Evolutionary conservation across 2,888 invertebrate species (phyloP), one percentile per base, ranked within the genome.

Genomic region (Dinocampus coccinellae): DNA sequence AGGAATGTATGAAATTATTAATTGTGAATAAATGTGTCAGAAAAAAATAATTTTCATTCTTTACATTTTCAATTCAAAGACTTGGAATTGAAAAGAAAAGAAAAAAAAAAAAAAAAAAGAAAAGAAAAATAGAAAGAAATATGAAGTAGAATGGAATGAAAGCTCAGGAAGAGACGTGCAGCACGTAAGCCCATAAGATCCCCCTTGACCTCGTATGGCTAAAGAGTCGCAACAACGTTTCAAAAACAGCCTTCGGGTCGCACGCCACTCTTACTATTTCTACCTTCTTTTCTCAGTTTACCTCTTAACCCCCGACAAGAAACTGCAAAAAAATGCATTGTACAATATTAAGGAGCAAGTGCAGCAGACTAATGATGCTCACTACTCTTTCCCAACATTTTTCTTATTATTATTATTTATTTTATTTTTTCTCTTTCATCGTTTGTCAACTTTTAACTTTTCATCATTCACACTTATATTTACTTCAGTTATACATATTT

Each of bases 121-220:
- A n/a, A n/a, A n/a, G n/a, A n/a, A n/a, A n/a, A n/a, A n/a, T n/a
- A n/a, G n/a, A 67, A 47, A 60, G 47, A 60, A 60, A 58, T 55
- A 60, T 57, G 60, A 42, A 65, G 69, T 20, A 20, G 29, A 33
- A 36, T 47, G 33, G 36, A 16, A 24, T 67, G 36, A 47, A 36
- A 63, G 11, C 16, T 4, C 26, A 36, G 58, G 61, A 53, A 42
- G 60, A 66, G 61, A 42, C 13, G 66, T 20, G 53, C 39, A 66
- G 72, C 66, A 74, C 72, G 73, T 72, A 76, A 73, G 75, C 69
- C 69, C 74, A 75, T 74, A 68, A 76, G 69, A 74, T 74, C 76
- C 70, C 33, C 74, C 76, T 76, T 76, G 76, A 76, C 76, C 76
- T 76, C 75, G 69, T 53, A 60, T 16, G 67, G 66, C 58, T 47